phyloP scores from a whole-genome alignment of 2,113 vertebrate genomes.

The Takifugu bimaculatus region DNA sequence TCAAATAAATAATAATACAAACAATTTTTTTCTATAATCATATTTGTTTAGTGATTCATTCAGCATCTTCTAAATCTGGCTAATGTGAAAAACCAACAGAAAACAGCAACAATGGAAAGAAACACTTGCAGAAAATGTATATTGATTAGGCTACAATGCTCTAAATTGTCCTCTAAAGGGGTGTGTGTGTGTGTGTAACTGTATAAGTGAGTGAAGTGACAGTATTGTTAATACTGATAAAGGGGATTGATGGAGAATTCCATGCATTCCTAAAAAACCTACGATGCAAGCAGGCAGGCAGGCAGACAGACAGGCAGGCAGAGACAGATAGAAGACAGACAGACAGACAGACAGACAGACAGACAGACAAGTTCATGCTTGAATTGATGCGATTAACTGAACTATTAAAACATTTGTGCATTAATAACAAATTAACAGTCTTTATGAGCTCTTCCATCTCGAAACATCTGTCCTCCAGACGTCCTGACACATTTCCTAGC shows the following conservation, averaged over 20 bases:
- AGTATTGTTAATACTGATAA: neutral
- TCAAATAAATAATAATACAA: conserved; percentile 5
- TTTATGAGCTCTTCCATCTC: conserved; percentile 4
- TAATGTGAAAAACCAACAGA: neutral
- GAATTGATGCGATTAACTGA: conserved; percentile 8
- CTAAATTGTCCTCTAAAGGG: neutral
- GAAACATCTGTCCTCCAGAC: neutral
- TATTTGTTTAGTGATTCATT: neutral
- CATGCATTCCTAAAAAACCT: neutral
- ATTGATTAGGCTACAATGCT: neutral
- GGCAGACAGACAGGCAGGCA: conserved; percentile 36
- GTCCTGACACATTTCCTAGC: neutral
- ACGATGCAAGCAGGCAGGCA: conserved; percentile 13
- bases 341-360: conserved; percentile 26
- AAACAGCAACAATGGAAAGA: neutral
- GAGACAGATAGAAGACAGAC: conserved; percentile 31
- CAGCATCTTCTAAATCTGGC: neutral
- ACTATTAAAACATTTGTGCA: conserved; percentile 25
- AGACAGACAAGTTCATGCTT: conserved; percentile 51
- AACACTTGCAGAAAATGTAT: neutral
- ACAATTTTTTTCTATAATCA: conserved; percentile 2
- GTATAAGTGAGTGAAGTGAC: neutral
- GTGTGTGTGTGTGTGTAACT: neutral
- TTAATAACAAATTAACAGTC: conserved; percentile 57
- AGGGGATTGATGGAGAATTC: neutral